Evolutionary conservation across 2,888 invertebrate species (phyloP), one percentile per base, ranked within the genome.

Genomic region (Clitarchus hookeri): DNA sequence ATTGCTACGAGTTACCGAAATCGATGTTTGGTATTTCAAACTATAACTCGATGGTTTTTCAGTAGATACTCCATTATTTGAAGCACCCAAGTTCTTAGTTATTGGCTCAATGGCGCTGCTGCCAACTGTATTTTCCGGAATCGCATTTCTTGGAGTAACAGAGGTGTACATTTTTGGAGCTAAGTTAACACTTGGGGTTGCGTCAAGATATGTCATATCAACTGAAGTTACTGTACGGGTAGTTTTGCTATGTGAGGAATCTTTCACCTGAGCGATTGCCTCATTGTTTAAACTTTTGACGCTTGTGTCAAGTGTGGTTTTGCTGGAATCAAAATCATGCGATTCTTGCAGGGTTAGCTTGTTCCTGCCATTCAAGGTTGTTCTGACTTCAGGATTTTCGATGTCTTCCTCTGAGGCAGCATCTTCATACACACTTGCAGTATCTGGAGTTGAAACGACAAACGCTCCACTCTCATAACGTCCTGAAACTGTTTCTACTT

Each of bases 401-500:
- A 65, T 16, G 65, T 65, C 65, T 65, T 65, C 65, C 8, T 65
- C 65, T 65, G 65, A 65, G 8, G 65, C 65, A 16, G 65, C 65
- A 19, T 65, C 65, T 23, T 65, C 65, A 19, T 65, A 65, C 8
- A 65, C 65, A 23, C 65, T 65, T 11, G 65, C 65, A 65, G 65
- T 65, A 65, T 65, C 65, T 16, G 65, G 65, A 65, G 65, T 65
- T 9, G 65, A 65, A 65, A 65, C 23, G n/a, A 65, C 65, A 8
- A 65, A 65, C 19, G n/a, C 65, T 23, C 65, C 65, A n/a, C 65
- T n/a, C 65, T 65, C 65, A 65, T 65, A 65, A 65, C n/a, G 65
- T 65, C n/a, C 65, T 23, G 65, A 65, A 65, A 65, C 65, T 65
- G 65, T 65, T 65, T 65, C 65, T 19, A 65, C 65, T 65, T 65